A percentile compares a stretch with the other conserved stretches of the same genome.
Evolutionary conservation across 2,888 invertebrate species (phyloP).

Genomic region (Drosophila maculinotata): DNA sequence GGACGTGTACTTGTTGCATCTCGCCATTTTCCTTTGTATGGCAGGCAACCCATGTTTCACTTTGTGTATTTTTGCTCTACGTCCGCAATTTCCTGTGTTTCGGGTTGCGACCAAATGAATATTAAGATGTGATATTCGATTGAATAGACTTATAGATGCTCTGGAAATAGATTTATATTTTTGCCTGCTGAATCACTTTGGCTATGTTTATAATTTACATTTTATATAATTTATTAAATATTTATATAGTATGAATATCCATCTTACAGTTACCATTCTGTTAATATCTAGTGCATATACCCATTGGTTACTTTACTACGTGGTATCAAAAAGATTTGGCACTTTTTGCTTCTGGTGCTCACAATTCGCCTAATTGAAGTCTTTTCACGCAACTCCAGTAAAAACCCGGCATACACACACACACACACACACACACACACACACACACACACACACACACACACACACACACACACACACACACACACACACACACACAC

Average conservation of each 20-base stretch:
- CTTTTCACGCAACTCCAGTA: constrained; percentile 59
- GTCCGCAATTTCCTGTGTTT: constrained; percentile 50
- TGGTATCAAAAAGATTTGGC: constrained; percentile 17
- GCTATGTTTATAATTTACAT: too few species aligned
- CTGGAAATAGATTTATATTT: too few species aligned
- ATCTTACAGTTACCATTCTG: neutral
- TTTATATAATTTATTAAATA: too few species aligned
- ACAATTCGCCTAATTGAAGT: constrained; percentile 78
- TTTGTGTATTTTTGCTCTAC: constrained; percentile 5
- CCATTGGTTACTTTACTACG: neutral
- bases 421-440: constrained; percentile 21
- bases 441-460: neutral
- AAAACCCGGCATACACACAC: too few species aligned
- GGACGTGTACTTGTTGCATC: constrained; percentile 55
- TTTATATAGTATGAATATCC: too few species aligned
- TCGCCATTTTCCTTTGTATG: constrained; percentile 1
- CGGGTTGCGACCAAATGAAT: constrained; percentile 28
- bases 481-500: constrained; percentile 12
- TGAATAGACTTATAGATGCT: neutral
- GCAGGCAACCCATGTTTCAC: constrained; percentile 4
- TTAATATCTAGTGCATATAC: neutral
- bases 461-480: constrained; percentile 10
- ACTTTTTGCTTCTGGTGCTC: constrained; percentile 36
- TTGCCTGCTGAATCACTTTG: too few species aligned
- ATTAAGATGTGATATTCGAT: too few species aligned